These are phyloP conservation scores for Ceratina calcarata DNA, from an alignment of 1,140 invertebrate species.

Conservation along the genomic window DNA sequence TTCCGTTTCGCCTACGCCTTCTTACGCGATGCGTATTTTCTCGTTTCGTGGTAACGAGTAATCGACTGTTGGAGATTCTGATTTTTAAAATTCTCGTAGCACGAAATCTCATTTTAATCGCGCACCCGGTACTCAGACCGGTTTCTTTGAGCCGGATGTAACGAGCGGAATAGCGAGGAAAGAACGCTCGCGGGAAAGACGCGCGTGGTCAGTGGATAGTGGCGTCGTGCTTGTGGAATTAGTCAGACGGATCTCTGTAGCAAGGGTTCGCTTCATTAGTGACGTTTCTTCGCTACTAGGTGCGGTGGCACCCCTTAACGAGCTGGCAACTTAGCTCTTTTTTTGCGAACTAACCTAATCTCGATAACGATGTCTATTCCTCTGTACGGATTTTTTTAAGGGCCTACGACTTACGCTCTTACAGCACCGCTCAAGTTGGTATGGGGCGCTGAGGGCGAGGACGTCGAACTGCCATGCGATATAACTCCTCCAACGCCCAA, in stretches of 20 bases:
- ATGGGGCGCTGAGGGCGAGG: slow-evolving; percentile 87
- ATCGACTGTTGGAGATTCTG: background rate
- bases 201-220: background rate
- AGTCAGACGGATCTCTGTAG: background rate
- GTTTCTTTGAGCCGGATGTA: background rate
- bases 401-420: slow-evolving; percentile 45
- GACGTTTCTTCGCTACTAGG: background rate
- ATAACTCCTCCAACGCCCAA: slow-evolving; percentile 86
- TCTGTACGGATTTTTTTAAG: slow-evolving; percentile 2
- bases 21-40: background rate
- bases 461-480: slow-evolving; percentile 90
- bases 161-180: slow-evolving; percentile 4
- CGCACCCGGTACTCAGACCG: background rate
- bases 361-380: background rate
- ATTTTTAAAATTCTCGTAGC: too few relatives aligned
- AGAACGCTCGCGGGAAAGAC: background rate
- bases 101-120: background rate
- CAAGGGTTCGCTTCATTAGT: slow-evolving; percentile 32
- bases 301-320: slow-evolving; percentile 23
- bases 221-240: background rate
- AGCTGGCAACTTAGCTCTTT: background rate
- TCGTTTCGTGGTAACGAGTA: background rate
- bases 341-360: background rate
- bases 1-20: background rate
- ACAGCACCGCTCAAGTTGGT: slow-evolving; percentile 85